Evolutionary conservation across 2,113 vertebrate species (phyloP).

Genomic region (Athene cunicularia): DNA sequence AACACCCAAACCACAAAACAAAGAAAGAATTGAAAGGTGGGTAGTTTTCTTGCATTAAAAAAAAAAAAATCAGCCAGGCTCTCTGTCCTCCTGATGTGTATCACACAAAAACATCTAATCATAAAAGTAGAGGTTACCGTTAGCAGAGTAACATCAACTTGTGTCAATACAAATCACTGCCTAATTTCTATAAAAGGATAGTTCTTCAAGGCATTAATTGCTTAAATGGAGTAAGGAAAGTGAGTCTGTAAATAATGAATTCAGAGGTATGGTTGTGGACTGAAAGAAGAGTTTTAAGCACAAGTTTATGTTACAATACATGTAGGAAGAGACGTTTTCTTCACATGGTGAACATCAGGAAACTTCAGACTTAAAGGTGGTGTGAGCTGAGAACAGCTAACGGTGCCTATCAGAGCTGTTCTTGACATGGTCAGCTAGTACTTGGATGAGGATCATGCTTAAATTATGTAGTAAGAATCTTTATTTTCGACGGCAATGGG

Average conservation of each 20-base stretch:
- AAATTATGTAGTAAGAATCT: not conserved
- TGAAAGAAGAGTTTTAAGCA: not conserved
- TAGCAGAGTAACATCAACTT: not conserved
- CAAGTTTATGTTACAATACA: not conserved
- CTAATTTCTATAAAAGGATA: not conserved
- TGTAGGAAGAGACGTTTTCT: not conserved
- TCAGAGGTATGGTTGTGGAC: not conserved
- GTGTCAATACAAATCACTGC: not conserved
- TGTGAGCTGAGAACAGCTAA: not conserved
- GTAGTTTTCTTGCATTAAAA: not conserved
- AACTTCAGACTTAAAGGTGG: not conserved
- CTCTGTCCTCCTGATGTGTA: rapidly evolving
- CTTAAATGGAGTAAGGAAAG: not conserved
- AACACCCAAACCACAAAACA: no score
- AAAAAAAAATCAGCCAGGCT: not conserved
- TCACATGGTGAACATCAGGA: not conserved
- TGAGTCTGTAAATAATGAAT: not conserved
- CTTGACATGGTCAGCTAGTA: not conserved
- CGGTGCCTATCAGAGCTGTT: not conserved
- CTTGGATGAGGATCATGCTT: not conserved
- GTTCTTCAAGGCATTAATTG: not conserved
- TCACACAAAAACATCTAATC: not conserved
- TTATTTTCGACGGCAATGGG: not conserved
- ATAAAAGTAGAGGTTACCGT: not conserved
- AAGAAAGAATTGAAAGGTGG: not conserved